Percentiles rank a stretch among this genome's conserved stretches.
Conservation (phyloP, 2,888 invertebrate species). For the Lymantria monacha region DNA sequence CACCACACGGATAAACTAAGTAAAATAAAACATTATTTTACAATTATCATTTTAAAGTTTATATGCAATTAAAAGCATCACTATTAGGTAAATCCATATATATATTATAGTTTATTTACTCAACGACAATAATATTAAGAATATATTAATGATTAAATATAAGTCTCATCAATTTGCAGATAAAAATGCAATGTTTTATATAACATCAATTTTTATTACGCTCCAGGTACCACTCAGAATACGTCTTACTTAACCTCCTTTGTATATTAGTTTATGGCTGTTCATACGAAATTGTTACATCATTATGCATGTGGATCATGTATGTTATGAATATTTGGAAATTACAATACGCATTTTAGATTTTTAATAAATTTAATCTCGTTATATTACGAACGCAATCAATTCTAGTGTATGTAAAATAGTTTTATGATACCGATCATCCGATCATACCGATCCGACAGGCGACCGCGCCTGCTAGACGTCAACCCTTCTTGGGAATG, state of each 20-base stretch:
- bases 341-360: constrained; percentile 16
- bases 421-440: too few relatives aligned
- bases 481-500: too few relatives aligned
- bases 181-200: constrained; percentile 34
- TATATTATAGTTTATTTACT: neutral
- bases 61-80: too few relatives aligned
- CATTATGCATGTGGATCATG: constrained; percentile 38
- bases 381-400: too few relatives aligned
- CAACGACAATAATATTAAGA: neutral
- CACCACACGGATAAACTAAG: too few relatives aligned
- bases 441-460: too few relatives aligned
- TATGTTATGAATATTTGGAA: constrained; percentile 10
- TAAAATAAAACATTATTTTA: too few relatives aligned
- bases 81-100: too few relatives aligned
- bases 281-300: constrained; percentile 20
- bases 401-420: too few relatives aligned
- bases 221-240: constrained; percentile 59
- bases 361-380: constrained; percentile 8
- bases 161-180: constrained; percentile 11
- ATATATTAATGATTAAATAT: neutral
- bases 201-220: constrained; percentile 44
- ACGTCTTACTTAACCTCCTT: constrained; percentile 54
- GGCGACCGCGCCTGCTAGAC: too few relatives aligned
- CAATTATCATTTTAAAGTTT: too few relatives aligned
- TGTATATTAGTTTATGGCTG: constrained; percentile 45